A percentile compares a stretch with the other conserved stretches of the same genome.
phyloP scores from a whole-genome alignment of 1,140 invertebrate species.

The Zaprionus taronus region DNA sequence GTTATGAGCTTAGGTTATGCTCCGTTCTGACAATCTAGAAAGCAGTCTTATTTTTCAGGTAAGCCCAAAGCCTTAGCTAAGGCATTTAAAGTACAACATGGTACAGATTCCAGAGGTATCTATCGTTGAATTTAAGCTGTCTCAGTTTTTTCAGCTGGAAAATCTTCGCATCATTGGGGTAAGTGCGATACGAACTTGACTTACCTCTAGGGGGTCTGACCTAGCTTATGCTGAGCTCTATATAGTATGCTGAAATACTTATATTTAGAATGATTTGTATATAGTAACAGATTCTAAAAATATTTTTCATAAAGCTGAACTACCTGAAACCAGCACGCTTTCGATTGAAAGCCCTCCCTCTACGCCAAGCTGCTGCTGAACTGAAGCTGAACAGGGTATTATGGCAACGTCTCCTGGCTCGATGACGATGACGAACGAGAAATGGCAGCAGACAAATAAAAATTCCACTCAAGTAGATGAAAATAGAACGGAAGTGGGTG shows the following conservation, averaged over 20 bases:
- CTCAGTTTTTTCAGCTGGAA: too few species aligned
- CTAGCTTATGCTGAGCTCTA: neutral
- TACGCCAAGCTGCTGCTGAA: neutral
- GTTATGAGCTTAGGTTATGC: too few species aligned
- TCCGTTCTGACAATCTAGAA: too few species aligned
- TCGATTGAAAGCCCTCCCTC: neutral
- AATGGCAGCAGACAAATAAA: conserved; percentile 70
- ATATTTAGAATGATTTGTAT: too few species aligned
- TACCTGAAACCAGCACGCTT: neutral
- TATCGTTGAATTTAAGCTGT: too few species aligned
- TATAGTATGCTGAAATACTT: too few species aligned
- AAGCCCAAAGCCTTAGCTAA: neutral
- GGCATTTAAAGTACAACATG: neutral
- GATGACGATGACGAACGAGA: conserved; percentile 30
- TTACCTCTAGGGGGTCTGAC: neutral
- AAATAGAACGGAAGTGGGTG: conserved; percentile 73
- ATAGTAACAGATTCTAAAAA: too few species aligned
- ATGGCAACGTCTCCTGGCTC: neutral
- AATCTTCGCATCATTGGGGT: too few species aligned
- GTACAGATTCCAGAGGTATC: too few species aligned
- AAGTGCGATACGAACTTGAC: neutral
- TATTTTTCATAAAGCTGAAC: neutral
- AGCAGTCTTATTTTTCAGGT: too few species aligned
- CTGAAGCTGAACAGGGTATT: conserved; percentile 28
- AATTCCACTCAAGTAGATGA: conserved; percentile 75